phyloP scores from a whole-genome alignment of 2,113 vertebrate species.

The Semnornis frantzii region DNA sequence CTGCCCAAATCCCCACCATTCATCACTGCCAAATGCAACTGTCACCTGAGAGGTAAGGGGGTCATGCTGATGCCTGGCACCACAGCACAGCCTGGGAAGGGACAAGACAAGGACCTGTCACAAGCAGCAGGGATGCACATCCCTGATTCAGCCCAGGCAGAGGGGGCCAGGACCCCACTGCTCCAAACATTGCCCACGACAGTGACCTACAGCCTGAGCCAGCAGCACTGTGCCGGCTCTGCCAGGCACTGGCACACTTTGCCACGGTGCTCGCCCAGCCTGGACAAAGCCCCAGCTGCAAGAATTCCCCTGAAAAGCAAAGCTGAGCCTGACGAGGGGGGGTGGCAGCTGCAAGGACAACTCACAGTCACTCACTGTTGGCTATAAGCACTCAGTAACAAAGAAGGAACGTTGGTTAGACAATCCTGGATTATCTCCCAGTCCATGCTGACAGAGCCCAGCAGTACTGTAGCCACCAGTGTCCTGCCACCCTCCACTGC shows the following conservation, averaged over 20 bases:
- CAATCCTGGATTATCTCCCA: conserved; percentile 45
- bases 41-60: not conserved
- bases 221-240: not conserved
- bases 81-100: rapidly evolving
- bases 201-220: not conserved
- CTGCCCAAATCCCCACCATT: not conserved
- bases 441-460: rapidly evolving
- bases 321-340: not conserved
- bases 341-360: not conserved
- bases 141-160: not conserved
- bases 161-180: not conserved
- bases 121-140: not conserved
- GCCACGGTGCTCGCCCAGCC: rapidly evolving
- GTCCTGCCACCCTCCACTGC: not conserved
- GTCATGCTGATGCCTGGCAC: not conserved
- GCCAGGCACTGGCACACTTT: conserved; percentile 16
- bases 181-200: not conserved
- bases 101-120: not conserved
- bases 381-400: conserved; percentile 1
- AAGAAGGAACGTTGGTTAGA: conserved; percentile 5
- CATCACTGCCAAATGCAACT: not conserved
- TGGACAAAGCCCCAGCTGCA: conserved; percentile 53
- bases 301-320: not conserved
- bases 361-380: conserved; percentile 55
- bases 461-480: not conserved